Evolutionary conservation across 2,113 vertebrate genomes (phyloP), one percentile per base, ranked within the genome.

Genomic region (Equus przewalskii): DNA sequence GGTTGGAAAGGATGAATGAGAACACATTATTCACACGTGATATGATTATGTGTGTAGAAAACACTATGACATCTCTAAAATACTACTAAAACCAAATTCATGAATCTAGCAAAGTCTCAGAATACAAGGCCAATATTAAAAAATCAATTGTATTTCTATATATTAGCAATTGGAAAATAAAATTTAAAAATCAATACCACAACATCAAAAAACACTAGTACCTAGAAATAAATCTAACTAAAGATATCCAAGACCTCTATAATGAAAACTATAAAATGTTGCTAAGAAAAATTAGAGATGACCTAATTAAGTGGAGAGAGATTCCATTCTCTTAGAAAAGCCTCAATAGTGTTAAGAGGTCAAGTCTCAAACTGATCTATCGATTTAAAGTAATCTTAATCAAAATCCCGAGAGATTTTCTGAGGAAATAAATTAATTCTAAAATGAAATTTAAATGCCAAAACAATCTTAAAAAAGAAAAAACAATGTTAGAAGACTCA

Each of bases 371-470:
- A 90, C 4, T 90, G 30, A 80, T 33, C 58, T 86, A 65, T 0
- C 76, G 7, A 87, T 91, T 91, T 70, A 81, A 93, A 86, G 28
- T 62, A 93, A 82, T 49, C 28, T 81, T 76, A 81, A 93, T 64
- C 26, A 87, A 82, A 97, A 90, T 80, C 22, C 14, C 75, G 70
- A 69, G 1, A 76, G n/a, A 69, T 8, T 86, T 88, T 85, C 51
- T 64, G 15, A 97, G 90, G 36, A 92, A 89, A 92, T 33, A 90
- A 95, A 78, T 30, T 82, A 33, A 58, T 80, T 84, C 72, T 72
- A 62, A 92, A 78, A 72, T 46, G 11, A 76, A 93, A 96, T 8
- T 46, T 54, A 94, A 91, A 82, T 85, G 51, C n/a, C 90, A 85
- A 81, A 96, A 85, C 41, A 58, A 79, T 65, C n/a, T n/a, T 92